Evolutionary conservation across 2,888 invertebrate genomes (phyloP).

Genomic region (Tanypteryx hageni): DNA sequence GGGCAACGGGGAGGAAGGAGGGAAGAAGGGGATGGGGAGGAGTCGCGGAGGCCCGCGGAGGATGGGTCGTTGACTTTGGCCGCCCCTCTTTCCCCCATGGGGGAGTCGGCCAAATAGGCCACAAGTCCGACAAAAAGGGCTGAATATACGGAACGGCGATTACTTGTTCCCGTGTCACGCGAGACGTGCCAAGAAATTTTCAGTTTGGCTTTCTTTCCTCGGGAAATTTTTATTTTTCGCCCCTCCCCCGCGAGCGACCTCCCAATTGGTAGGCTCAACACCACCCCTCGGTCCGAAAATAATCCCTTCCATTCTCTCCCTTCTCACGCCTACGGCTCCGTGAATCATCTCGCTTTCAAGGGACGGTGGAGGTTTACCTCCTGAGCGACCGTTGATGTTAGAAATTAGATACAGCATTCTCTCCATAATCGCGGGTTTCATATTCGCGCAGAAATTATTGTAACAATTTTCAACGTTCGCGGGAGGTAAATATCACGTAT

Average conservation of each 20-base stretch:
- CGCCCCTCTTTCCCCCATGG: not conserved
- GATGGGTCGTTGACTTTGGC: slow-evolving; percentile 31
- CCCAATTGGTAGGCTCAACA: not conserved
- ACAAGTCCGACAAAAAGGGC: slow-evolving; percentile 21
- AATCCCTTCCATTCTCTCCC: not conserved
- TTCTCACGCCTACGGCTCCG: not conserved
- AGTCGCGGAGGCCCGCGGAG: not conserved
- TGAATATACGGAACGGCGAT: not conserved
- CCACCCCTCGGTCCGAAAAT: not conserved
- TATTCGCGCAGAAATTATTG: no score
- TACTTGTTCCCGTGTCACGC: not conserved
- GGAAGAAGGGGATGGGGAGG: not conserved
- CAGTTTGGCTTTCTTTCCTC: not conserved
- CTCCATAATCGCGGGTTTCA: no score
- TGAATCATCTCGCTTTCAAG: slow-evolving; percentile 6
- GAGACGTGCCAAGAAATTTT: not conserved
- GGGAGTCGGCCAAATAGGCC: slow-evolving; percentile 51
- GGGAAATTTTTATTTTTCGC: not conserved
- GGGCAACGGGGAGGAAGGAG: not conserved
- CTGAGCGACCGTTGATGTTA: not conserved
- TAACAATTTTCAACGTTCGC: no score
- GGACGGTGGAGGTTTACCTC: not conserved
- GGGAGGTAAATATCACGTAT: no score
- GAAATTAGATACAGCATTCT: not conserved
- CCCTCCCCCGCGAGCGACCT: not conserved